Evolutionary conservation across 2,113 vertebrate genomes (phyloP).

Genomic region (Lophochroa leadbeateri): DNA sequence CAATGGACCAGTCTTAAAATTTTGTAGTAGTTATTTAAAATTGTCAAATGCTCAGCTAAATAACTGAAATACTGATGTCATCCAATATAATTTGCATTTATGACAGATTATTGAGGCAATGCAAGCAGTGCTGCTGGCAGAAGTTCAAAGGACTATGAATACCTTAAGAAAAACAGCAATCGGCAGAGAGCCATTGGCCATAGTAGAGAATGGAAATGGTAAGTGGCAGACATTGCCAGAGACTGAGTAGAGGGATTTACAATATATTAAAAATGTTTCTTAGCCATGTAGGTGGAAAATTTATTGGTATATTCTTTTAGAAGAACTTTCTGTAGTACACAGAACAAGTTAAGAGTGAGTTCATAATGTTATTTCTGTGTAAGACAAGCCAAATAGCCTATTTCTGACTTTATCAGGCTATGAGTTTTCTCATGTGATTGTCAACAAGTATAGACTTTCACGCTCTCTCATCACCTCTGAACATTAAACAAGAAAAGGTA

Average conservation of each 20-base stretch:
- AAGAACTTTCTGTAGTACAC: background rate
- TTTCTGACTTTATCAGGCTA: background rate
- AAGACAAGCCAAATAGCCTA: background rate
- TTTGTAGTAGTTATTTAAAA: background rate
- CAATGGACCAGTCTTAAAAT: background rate
- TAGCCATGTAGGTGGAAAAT: conserved; percentile 18
- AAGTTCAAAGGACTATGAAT: conserved; percentile 70
- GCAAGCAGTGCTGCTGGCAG: conserved; percentile 79
- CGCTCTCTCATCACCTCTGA: background rate
- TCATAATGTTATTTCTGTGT: background rate
- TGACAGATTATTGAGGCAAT: conserved; percentile 75
- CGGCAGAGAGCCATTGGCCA: background rate
- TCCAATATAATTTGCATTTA: conserved; percentile 5
- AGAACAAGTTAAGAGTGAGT: background rate
- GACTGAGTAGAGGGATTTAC: background rate
- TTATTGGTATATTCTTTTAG: background rate
- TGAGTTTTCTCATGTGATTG: background rate
- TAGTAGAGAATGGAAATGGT: conserved; percentile 3
- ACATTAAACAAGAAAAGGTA: background rate
- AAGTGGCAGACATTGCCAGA: background rate
- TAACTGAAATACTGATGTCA: background rate
- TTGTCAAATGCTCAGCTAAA: background rate
- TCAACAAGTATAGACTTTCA: background rate
- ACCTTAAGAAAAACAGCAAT: background rate
- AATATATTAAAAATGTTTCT: background rate